Base-by-base conservation (phyloP, 1,140 invertebrate species). In the Diachasmimorpha longicaudata region DNA sequence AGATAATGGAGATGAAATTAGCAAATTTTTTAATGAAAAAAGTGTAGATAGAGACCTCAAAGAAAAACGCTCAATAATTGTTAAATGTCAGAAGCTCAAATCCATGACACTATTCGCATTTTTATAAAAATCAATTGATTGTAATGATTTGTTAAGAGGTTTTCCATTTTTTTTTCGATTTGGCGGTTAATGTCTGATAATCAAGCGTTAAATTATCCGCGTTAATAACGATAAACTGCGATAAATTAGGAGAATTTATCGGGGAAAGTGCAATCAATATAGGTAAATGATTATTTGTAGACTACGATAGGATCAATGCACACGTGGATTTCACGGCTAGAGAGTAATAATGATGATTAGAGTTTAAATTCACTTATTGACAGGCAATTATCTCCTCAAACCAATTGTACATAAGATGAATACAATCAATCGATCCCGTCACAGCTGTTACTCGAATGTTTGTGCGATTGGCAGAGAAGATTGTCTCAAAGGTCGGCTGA, bases 41-140 rank as follows among this genome's bases (percentile, higher is more conserved):
- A 36, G 48, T 70, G 21, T 75, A 58, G 14, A 75, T 58, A 75
- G 31, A 21, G 10, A 71, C 42, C 21, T 48, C 23, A 16, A 46
- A 70, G n/a, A 42, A 36, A 79, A 81, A 79, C 77, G 81, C 81
- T 82, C 81, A 82, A 82, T 81, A 72, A 81, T 25, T 74, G 19
- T 74, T 67, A 81, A 78, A 80, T 77, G 77, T 76, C 72, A 78
- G 72, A 82, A 78, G 80, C 81, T 82, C 80, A 78, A 82, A 76
- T 79, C 78, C 78, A 68, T 37, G 4, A 11, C n/a, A 25, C 58
- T 1, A 8, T 63, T 63, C 21, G 19, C n/a, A 21, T 19, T 19
- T 19, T 42, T 42, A 16, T 16, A 42, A 31, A 74, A 10, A 67
- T 67, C 25, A 31, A 31, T 67, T 67, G 19, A 31, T 67, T 25